Percentiles rank a stretch among this genome's conserved stretches.
These are phyloP conservation scores for Arenicola marina DNA, from an alignment of 2,888 invertebrate species.

Conservation along the genomic window DNA sequence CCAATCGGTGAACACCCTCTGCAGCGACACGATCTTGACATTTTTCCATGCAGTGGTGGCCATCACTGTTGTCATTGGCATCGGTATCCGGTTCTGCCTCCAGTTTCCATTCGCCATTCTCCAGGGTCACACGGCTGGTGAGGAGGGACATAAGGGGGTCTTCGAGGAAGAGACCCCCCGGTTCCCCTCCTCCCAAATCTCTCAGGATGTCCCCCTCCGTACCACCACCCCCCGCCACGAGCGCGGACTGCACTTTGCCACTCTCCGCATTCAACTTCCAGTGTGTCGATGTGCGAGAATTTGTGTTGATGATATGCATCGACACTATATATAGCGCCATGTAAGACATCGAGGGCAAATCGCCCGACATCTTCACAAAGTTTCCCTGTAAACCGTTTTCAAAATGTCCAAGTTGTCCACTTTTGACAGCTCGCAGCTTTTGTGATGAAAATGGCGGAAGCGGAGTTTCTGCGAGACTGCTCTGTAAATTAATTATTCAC, in stretches of 20 bases:
- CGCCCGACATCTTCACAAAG: constrained; percentile 1
- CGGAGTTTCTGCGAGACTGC: no score
- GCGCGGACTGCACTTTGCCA: constrained; percentile 65
- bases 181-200: constrained; percentile 20
- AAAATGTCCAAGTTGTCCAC: no score
- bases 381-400: no score
- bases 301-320: constrained; percentile 74
- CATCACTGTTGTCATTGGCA: no score
- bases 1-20: no score
- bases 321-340: constrained; percentile 74
- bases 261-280: constrained; percentile 81
- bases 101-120: constrained; percentile 40
- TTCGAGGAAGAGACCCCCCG: no score
- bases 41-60: no score
- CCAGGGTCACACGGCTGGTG: constrained; percentile 42
- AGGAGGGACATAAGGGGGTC: constrained; percentile 43
- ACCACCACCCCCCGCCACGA: constrained; percentile 13
- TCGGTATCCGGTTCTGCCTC: constrained; percentile 25
- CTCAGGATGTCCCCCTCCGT: no score
- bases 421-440: no score
- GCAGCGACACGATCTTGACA: no score
- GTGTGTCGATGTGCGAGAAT: constrained; percentile 80
- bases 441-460: no score
- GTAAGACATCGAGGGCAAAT: constrained; percentile 62
- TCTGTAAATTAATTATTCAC: no score